Conservation (phyloP, 2,888 invertebrate species). For the Copidosoma aretas region DNA sequence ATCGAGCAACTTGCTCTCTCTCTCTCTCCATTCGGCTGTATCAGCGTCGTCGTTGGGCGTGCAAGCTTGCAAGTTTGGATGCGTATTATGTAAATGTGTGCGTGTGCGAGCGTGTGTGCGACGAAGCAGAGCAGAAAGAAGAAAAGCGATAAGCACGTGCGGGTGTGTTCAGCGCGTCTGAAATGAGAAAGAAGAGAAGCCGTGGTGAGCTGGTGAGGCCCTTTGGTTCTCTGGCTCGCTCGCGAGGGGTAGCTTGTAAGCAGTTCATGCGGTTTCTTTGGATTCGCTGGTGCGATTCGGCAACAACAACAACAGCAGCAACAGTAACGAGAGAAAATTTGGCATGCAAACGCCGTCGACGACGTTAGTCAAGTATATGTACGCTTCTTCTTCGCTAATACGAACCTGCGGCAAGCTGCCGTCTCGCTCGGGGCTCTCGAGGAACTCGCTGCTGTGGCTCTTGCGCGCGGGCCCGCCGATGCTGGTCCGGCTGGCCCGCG, state of each 20-base stretch:
- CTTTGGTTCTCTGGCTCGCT: constrained; percentile 5
- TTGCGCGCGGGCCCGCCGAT: constrained; percentile 42
- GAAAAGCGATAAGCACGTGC: constrained; percentile 31
- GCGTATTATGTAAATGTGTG: too few relatives aligned
- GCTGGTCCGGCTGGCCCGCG: constrained; percentile 37
- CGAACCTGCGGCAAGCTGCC: constrained; percentile 54
- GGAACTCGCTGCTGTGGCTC: constrained; percentile 47
- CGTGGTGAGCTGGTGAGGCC: too few relatives aligned
- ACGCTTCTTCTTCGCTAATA: not conserved
- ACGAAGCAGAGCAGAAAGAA: constrained; percentile 45
- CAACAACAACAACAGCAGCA: too few relatives aligned
- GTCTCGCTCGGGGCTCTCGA: constrained; percentile 54
- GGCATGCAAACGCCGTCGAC: constrained; percentile 1
- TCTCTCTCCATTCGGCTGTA: not conserved
- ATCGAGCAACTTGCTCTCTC: not conserved
- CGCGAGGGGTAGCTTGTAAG: not conserved
- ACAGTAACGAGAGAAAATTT: not conserved
- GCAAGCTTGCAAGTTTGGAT: constrained; percentile 43
- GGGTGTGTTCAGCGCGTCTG: constrained; percentile 48
- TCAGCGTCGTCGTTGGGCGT: constrained; percentile 36
- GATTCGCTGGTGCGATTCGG: too few relatives aligned
- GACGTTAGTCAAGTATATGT: constrained; percentile 6
- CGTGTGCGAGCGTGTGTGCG: constrained; percentile 25
- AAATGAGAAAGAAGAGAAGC: constrained; percentile 51
- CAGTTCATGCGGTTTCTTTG: not conserved